A percentile compares a stretch with the other conserved stretches of the same genome.
Evolutionary conservation across 2,113 vertebrate genomes (phyloP).

Genomic region (Anolis sagrei): DNA sequence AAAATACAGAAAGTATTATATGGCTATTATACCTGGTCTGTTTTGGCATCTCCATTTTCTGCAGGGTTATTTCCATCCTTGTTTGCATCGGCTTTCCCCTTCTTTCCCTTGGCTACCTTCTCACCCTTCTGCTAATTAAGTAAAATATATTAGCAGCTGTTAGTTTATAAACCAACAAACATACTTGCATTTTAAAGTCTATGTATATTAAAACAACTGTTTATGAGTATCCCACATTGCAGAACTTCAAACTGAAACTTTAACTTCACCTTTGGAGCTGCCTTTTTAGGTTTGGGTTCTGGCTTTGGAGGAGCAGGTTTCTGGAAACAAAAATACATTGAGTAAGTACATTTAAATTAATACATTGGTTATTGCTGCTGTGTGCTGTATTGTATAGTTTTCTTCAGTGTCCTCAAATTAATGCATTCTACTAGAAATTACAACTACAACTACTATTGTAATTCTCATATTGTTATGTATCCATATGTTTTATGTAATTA

Average conservation of each 20-base stretch:
- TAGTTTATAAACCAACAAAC: background rate
- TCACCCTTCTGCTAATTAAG: conserved; percentile 80
- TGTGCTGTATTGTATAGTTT: background rate
- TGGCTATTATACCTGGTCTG: conserved; percentile 84
- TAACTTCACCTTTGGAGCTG: conserved; percentile 85
- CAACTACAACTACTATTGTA: too few relatives aligned
- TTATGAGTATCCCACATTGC: background rate
- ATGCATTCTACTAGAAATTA: background rate
- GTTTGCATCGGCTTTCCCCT: conserved; percentile 83
- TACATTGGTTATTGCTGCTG: background rate
- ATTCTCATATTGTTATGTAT: too few relatives aligned
- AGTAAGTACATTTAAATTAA: background rate
- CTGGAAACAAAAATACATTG: conserved; percentile 59
- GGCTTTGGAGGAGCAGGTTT: conserved; percentile 85
- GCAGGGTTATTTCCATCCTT: conserved; percentile 88
- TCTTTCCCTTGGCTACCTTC: conserved; percentile 88
- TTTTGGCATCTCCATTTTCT: conserved; percentile 95
- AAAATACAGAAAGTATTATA: background rate
- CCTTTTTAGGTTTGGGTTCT: conserved; percentile 90
- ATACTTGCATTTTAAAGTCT: background rate
- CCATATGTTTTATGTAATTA: too few relatives aligned
- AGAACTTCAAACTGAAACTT: background rate
- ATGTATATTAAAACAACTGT: background rate
- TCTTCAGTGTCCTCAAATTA: background rate
- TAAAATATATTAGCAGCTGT: background rate